phyloP scores from a whole-genome alignment of 2,888 invertebrate species.

The Melieria omissa region DNA sequence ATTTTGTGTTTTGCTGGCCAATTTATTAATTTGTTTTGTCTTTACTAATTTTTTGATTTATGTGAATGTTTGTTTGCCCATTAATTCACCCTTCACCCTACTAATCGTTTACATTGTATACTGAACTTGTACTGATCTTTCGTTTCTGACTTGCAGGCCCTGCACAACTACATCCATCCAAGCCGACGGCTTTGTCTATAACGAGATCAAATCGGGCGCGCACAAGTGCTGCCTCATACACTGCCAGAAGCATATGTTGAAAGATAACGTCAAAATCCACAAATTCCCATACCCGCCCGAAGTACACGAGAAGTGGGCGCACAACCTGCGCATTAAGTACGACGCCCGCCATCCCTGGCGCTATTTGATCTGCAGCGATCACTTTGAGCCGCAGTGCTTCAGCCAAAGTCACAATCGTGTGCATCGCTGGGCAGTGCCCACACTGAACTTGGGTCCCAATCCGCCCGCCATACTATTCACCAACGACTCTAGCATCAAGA shows the following conservation, averaged over 20 bases:
- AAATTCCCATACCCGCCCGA: slow-evolving; percentile 51
- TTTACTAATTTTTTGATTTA: too few relatives aligned
- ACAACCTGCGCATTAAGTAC: slow-evolving; percentile 52
- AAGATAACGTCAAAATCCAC: slow-evolving; percentile 54
- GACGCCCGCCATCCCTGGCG: slow-evolving; percentile 50
- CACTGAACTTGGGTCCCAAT: slow-evolving; percentile 37
- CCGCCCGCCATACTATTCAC: slow-evolving; percentile 29
- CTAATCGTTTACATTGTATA: too few relatives aligned
- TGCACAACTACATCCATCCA: slow-evolving; percentile 39
- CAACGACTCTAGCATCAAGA: slow-evolving; percentile 16
- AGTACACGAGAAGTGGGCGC: slow-evolving; percentile 53
- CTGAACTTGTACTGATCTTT: too few relatives aligned
- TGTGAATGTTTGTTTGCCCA: too few relatives aligned
- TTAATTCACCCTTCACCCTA: too few relatives aligned
- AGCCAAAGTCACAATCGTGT: slow-evolving; percentile 45
- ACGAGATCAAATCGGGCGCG: slow-evolving; percentile 44
- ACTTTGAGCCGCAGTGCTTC: slow-evolving; percentile 41
- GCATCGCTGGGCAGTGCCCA: slow-evolving; percentile 41
- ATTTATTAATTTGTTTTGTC: too few relatives aligned
- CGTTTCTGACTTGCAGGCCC: slow-evolving; percentile 47
- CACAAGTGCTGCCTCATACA: slow-evolving; percentile 53
- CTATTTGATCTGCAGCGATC: slow-evolving; percentile 39
- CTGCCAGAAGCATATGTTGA: slow-evolving; percentile 52
- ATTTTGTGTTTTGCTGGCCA: too few relatives aligned
- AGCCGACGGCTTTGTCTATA: slow-evolving; percentile 33